phyloP scores from a whole-genome alignment of 1,140 invertebrate genomes.

The Harlomillsia oculata region DNA sequence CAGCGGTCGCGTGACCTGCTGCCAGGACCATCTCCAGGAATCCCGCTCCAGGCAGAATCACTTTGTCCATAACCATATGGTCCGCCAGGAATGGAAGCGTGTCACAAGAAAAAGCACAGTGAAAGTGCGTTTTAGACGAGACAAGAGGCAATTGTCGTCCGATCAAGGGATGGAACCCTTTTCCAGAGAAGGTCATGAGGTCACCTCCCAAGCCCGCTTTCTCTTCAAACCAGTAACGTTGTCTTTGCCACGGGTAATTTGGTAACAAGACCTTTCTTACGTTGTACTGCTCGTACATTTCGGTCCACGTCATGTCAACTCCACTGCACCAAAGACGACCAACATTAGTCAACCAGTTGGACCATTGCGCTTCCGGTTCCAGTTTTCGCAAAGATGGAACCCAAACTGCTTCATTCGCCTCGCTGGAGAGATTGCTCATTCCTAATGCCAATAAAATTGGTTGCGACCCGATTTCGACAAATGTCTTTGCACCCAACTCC shows the following conservation, averaged over 20 bases:
- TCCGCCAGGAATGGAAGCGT: constrained; percentile 5
- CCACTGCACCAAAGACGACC: constrained; percentile 1
- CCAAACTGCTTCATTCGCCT: neutral
- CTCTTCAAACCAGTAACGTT: neutral
- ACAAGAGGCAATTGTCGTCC: neutral
- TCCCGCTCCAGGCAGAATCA: constrained; percentile 6
- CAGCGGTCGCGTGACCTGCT: neutral
- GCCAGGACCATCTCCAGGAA: constrained; percentile 2
- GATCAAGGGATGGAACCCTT: neutral
- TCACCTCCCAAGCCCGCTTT: neutral
- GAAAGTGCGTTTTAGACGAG: neutral
- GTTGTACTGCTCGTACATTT: neutral
- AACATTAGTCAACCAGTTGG: constrained; percentile 7
- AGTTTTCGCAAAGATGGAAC: constrained; percentile 16
- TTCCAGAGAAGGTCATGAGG: neutral
- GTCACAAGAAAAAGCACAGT: neutral
- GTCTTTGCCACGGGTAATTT: constrained; percentile 18
- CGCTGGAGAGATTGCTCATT: neutral
- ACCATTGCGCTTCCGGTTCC: no score
- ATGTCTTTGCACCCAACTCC: neutral
- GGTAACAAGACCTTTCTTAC: neutral
- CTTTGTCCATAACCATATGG: neutral
- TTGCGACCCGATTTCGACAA: constrained; percentile 15
- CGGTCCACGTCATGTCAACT: constrained; percentile 12
- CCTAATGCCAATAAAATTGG: constrained; percentile 10